Percentiles rank a stretch among this genome's conserved stretches.
phyloP scores from a whole-genome alignment of 2,797 vertebrate species.

The Tamandua tetradactyla region DNA sequence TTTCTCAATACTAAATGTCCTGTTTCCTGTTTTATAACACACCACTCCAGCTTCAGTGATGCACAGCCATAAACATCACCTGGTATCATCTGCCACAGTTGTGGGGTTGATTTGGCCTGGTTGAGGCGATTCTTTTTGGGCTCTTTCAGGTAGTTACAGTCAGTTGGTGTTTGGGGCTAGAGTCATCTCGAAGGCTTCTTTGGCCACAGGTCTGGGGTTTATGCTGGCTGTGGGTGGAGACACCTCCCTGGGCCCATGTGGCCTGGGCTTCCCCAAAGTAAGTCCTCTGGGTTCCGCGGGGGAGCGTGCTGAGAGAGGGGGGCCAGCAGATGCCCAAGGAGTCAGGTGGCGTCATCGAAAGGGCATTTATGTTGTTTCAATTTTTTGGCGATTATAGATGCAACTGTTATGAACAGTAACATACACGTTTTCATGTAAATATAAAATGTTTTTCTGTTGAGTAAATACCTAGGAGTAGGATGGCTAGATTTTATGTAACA shows the following conservation, averaged over 20 bases:
- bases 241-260: background rate
- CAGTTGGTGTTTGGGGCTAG: too few species aligned
- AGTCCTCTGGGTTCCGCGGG: fast-evolving
- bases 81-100: background rate
- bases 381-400: background rate
- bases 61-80: background rate
- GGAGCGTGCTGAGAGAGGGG: background rate
- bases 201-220: background rate
- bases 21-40: background rate
- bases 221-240: background rate
- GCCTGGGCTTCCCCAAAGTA: background rate
- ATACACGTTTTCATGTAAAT: background rate
- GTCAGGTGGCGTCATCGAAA: background rate
- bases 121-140: too few species aligned
- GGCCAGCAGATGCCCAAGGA: background rate
- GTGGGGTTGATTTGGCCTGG: background rate
- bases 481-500: background rate
- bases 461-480: background rate
- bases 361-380: background rate
- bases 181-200: too few species aligned
- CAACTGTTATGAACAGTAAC: background rate
- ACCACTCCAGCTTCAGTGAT: background rate
- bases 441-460: background rate
- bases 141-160: too few species aligned
- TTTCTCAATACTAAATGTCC: background rate